These are phyloP conservation scores for Palaemon carinicauda DNA, from an alignment of 1,140 invertebrate species.

Conservation along the genomic window DNA sequence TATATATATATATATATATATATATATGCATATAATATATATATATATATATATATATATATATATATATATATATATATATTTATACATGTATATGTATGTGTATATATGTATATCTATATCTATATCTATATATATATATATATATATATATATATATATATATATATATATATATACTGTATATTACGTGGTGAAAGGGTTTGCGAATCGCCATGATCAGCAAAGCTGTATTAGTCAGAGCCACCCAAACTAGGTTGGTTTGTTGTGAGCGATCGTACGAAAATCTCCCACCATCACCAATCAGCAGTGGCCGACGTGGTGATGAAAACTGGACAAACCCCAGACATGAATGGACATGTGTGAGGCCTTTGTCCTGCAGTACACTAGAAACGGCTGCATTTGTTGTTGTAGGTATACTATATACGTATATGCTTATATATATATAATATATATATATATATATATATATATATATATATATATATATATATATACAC, in stretches of 20 bases:
- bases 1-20: slow-evolving; percentile 32
- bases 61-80: neutral
- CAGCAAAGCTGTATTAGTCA: too few relatives aligned
- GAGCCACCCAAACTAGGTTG: too few relatives aligned
- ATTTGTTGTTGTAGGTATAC: too few relatives aligned
- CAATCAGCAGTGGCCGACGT: too few relatives aligned
- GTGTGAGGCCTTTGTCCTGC: too few relatives aligned
- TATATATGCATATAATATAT: neutral
- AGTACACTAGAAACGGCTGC: too few relatives aligned
- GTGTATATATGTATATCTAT: neutral
- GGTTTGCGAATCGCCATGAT: too few relatives aligned
- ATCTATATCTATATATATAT: neutral
- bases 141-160: slow-evolving; percentile 2
- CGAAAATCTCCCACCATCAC: too few relatives aligned
- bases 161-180: neutral
- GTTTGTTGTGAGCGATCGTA: too few relatives aligned
- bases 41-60: slow-evolving; percentile 7
- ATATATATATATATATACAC: slow-evolving; percentile 24
- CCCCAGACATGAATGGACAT: too few relatives aligned
- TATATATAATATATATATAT: slow-evolving; percentile 20
- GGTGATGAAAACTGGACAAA: too few relatives aligned
- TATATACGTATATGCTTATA: neutral
- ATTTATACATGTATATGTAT: neutral
- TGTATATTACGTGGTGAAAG: too few relatives aligned
- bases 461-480: slow-evolving; percentile 32